Conservation (phyloP, 2,888 invertebrate species). For the Limnephilus rhombicus region DNA sequence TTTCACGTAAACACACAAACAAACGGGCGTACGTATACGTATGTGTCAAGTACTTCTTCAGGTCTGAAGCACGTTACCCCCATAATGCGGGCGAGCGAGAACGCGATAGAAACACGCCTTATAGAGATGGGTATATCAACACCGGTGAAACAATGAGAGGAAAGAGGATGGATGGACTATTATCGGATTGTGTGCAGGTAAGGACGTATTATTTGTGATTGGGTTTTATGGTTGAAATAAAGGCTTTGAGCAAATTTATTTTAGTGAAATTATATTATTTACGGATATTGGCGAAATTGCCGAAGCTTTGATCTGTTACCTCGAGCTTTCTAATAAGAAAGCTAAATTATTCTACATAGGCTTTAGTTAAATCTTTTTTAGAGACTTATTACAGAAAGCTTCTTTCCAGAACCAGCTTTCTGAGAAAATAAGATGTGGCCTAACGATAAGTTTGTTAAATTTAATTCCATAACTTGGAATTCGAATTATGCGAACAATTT, state of each 20-base stretch:
- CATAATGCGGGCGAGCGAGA: slow-evolving; percentile 54
- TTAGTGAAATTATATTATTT: slow-evolving; percentile 41
- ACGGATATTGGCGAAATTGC: slow-evolving; percentile 16
- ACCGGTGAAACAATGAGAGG: slow-evolving; percentile 48
- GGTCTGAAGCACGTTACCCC: slow-evolving; percentile 54
- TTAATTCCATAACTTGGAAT: too few species aligned
- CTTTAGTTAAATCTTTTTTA: too few species aligned
- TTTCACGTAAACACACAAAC: slow-evolving; percentile 37
- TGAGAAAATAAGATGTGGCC: too few species aligned
- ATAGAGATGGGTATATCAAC: slow-evolving; percentile 46
- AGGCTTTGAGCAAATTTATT: slow-evolving; percentile 42
- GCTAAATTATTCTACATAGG: neutral
- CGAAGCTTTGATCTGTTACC: neutral
- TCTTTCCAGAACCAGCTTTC: too few species aligned
- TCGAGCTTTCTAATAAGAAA: neutral
- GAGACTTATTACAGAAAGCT: too few species aligned
- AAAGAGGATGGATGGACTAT: slow-evolving; percentile 47
- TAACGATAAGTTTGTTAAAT: too few species aligned
- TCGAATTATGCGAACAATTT: too few species aligned
- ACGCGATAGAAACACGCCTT: slow-evolving; percentile 49
- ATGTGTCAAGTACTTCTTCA: slow-evolving; percentile 53
- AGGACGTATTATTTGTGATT: slow-evolving; percentile 51
- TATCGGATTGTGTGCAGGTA: slow-evolving; percentile 47
- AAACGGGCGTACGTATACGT: slow-evolving; percentile 15
- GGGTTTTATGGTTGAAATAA: slow-evolving; percentile 53